Evolutionary conservation across 2,113 vertebrate genomes (phyloP).

Genomic region (Tautogolabrus adspersus): DNA sequence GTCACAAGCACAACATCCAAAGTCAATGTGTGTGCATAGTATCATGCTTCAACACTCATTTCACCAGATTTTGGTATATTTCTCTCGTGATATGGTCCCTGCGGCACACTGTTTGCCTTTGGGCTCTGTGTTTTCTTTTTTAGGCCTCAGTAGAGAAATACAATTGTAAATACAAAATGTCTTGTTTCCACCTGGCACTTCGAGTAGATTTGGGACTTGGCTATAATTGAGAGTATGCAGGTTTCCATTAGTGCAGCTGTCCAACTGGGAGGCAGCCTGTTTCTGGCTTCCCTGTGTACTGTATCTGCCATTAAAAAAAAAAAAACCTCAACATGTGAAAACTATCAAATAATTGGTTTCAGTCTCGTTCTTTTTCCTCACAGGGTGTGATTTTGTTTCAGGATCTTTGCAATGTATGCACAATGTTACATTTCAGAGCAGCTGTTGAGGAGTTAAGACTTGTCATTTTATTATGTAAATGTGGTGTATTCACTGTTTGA

Average conservation of each 20-base stretch:
- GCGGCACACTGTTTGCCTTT: slow-evolving; percentile 37
- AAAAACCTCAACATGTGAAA: slow-evolving; percentile 23
- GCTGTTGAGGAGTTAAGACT: slow-evolving; percentile 36
- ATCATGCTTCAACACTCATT: slow-evolving; percentile 19
- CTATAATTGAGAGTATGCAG: slow-evolving; percentile 62
- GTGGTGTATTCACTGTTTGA: slow-evolving; percentile 7
- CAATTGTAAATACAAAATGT: slow-evolving; percentile 59
- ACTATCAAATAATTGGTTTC: slow-evolving; percentile 44
- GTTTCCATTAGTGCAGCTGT: slow-evolving; percentile 62
- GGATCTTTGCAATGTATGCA: slow-evolving; percentile 47
- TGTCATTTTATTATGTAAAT: slow-evolving; percentile 30
- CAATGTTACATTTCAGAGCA: slow-evolving; percentile 50
- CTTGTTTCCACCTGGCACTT: slow-evolving; percentile 61
- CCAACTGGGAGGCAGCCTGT: slow-evolving; percentile 51
- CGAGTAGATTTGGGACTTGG: slow-evolving; percentile 52
- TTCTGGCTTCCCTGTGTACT: slow-evolving; percentile 34
- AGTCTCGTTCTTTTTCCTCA: slow-evolving; percentile 37
- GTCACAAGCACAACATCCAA: not conserved
- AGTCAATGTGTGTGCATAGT: not conserved
- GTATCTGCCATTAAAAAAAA: slow-evolving; percentile 13
- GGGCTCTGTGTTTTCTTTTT: slow-evolving; percentile 43
- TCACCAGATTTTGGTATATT: slow-evolving; percentile 2
- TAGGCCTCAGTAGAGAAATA: slow-evolving; percentile 41
- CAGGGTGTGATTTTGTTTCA: slow-evolving; percentile 45
- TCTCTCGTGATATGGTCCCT: slow-evolving; percentile 22